These are phyloP conservation scores for Cavia porcellus DNA, from an alignment of 2,113 vertebrate genomes.

Conservation along the genomic window DNA sequence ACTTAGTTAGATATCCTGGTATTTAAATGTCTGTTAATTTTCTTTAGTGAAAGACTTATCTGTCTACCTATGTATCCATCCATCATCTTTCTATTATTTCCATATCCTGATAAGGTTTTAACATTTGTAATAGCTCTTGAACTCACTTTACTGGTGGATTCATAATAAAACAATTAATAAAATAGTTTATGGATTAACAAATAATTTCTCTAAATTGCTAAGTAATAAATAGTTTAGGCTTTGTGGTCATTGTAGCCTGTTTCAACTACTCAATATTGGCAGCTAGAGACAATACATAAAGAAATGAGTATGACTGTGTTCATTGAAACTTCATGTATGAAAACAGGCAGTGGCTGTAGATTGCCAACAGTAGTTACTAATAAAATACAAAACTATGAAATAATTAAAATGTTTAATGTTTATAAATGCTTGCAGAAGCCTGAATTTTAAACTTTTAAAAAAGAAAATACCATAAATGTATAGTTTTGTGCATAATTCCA, in stretches of 20 bases:
- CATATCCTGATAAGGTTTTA: neutral
- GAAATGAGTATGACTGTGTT: neutral
- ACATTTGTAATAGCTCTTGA: neutral
- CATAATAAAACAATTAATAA: neutral
- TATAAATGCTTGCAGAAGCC: neutral
- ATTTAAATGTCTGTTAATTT: neutral
- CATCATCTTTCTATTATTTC: neutral
- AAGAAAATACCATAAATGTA: neutral
- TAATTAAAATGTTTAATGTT: conserved; percentile 17
- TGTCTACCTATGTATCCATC: neutral
- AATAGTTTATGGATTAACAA: neutral
- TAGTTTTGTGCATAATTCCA: neutral
- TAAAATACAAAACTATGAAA: neutral
- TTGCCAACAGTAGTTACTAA: conserved; percentile 2
- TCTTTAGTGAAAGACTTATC: neutral
- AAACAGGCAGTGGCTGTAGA: neutral
- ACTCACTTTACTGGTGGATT: neutral
- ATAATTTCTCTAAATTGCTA: neutral
- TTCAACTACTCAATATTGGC: neutral
- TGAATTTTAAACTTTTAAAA: conserved; percentile 32
- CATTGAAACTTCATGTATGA: neutral
- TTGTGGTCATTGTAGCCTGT: neutral
- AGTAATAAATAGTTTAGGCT: conserved; percentile 29
- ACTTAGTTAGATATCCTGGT: neutral
- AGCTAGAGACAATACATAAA: neutral